A percentile compares a stretch with the other conserved stretches of the same genome.
These are phyloP conservation scores for Euthynnus affinis DNA, from an alignment of 2,797 vertebrate genomes.

Conservation along the genomic window DNA sequence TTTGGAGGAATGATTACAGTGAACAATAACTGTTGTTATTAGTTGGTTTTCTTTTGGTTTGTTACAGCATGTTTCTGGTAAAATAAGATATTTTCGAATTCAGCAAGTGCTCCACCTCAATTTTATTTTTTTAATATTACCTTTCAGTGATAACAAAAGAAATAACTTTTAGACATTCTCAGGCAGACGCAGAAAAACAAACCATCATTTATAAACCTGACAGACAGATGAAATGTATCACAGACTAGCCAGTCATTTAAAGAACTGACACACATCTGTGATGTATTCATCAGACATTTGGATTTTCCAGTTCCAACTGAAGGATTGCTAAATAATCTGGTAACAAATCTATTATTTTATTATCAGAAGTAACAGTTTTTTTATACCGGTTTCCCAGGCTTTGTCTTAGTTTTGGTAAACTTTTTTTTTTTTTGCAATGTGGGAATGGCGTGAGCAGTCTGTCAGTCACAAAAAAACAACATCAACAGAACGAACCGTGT, in stretches of 20 bases:
- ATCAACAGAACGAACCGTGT: not conserved
- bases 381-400: no score
- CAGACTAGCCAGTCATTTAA: no score
- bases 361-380: no score
- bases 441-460: not conserved
- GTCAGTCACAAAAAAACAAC: not conserved
- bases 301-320: not conserved
- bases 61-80: not conserved
- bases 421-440: no score
- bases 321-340: not conserved
- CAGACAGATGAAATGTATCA: not conserved
- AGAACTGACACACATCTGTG: not conserved
- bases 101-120: not conserved
- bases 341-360: no score
- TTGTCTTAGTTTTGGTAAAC: not conserved
- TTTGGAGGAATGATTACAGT: no score
- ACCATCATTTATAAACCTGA: not conserved
- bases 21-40: no score
- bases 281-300: not conserved
- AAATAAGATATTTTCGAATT: not conserved
- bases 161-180: not conserved
- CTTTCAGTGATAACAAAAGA: slow-evolving; percentile 3
- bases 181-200: slow-evolving; percentile 17
- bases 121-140: not conserved
- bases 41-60: not conserved